These are phyloP conservation scores for Florisuga fusca DNA, from an alignment of 2,797 vertebrate species.

Conservation along the genomic window DNA sequence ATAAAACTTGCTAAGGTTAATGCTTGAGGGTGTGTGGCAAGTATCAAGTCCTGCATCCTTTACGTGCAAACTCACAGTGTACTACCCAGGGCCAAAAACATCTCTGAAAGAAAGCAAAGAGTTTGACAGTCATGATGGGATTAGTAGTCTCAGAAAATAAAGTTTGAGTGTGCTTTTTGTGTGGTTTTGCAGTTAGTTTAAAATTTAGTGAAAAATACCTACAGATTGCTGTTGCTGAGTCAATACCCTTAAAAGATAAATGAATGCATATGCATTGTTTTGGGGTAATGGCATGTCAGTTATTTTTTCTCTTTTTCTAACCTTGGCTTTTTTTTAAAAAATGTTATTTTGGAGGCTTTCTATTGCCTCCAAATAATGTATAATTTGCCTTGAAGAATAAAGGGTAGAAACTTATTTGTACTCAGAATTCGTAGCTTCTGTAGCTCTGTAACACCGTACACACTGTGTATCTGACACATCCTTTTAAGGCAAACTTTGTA, in stretches of 20 bases:
- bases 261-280: neutral
- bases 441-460: neutral
- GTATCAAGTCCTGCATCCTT: neutral
- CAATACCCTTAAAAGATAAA: neutral
- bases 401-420: neutral
- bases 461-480: slow-evolving; percentile 26
- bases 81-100: neutral
- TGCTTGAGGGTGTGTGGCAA: neutral
- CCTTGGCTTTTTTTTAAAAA: neutral
- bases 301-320: neutral
- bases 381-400: neutral
- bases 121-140: neutral
- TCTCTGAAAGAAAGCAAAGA: neutral
- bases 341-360: neutral
- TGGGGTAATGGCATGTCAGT: neutral
- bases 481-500: slow-evolving; percentile 73
- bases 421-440: slow-evolving; percentile 25
- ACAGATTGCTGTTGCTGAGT: neutral
- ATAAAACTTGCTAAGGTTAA: neutral
- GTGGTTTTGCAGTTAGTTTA: neutral
- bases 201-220: neutral
- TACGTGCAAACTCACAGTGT: neutral
- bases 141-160: slow-evolving; percentile 3
- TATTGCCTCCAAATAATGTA: neutral
- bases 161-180: neutral